Conservation (phyloP, 2,113 vertebrate species). For the Lamprotornis superbus region DNA sequence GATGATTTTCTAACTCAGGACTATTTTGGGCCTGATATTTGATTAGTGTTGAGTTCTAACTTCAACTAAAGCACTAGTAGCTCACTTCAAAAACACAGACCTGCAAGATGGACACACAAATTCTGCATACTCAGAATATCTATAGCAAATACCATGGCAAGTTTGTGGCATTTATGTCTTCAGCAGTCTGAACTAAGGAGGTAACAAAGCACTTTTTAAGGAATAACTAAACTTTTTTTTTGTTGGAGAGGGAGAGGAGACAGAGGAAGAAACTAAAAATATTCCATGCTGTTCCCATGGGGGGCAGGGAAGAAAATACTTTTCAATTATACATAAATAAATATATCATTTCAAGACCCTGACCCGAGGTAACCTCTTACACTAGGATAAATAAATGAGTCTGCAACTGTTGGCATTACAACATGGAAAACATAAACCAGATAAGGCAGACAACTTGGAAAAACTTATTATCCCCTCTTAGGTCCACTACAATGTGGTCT, state of each 20-base stretch:
- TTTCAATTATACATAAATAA: constrained; percentile 40
- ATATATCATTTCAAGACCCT: constrained; percentile 43
- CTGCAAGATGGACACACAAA: background rate
- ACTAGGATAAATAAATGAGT: constrained; percentile 47
- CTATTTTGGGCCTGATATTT: background rate
- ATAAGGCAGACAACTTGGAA: background rate
- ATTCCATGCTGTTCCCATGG: constrained; percentile 30
- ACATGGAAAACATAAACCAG: constrained; percentile 21
- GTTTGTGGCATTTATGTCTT: background rate
- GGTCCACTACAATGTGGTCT: background rate
- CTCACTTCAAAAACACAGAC: background rate
- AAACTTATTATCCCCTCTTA: background rate
- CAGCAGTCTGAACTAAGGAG: background rate
- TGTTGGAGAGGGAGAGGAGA: background rate
- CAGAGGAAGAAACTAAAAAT: constrained; percentile 41
- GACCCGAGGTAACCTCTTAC: constrained; percentile 17
- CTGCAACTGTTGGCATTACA: background rate
- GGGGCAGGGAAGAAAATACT: background rate
- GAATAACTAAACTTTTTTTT: background rate
- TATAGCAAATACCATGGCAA: background rate
- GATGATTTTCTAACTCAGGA: background rate
- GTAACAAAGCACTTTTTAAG: background rate
- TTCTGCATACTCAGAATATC: background rate
- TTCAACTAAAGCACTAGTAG: background rate
- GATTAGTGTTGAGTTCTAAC: background rate